Evolutionary conservation across 2,797 vertebrate genomes (phyloP).

Genomic region (Adelosebastes latens): DNA sequence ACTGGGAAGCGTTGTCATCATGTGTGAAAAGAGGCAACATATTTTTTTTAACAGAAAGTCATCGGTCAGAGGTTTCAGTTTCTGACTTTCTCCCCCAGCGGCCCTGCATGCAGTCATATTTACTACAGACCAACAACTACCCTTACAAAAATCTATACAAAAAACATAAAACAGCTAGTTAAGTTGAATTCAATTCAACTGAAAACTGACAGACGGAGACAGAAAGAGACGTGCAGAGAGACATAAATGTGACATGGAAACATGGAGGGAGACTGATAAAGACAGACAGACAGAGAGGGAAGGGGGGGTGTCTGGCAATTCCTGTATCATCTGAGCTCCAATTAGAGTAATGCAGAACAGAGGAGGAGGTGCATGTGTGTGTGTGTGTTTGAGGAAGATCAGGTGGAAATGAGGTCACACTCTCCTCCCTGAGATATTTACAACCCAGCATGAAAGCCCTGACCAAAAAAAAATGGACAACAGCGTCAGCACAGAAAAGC

Average conservation of each 20-base stretch:
- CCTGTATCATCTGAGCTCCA: constrained; percentile 51
- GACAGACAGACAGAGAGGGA: constrained; percentile 21
- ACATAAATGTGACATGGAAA: constrained; percentile 38
- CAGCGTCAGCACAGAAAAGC: constrained; percentile 24
- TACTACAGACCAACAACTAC: neutral
- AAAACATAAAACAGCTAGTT: constrained; percentile 8
- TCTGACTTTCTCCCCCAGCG: neutral
- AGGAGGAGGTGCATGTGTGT: constrained; percentile 18
- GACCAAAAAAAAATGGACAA: constrained; percentile 48
- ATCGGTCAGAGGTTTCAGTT: neutral
- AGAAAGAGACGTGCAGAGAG: constrained; percentile 2
- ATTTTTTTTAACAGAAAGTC: neutral
- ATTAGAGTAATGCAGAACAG: constrained; percentile 70
- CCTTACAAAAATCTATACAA: neutral
- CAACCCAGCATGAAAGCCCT: constrained; percentile 52
- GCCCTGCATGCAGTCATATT: neutral
- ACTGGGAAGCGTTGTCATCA: neutral
- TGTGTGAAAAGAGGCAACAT: neutral
- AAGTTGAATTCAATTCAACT: constrained; percentile 3
- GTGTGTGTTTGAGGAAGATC: constrained; percentile 34
- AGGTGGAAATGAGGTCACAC: constrained; percentile 73
- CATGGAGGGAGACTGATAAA: constrained; percentile 6
- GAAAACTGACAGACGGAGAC: constrained; percentile 13
- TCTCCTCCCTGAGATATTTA: constrained; percentile 73
- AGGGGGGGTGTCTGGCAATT: constrained; percentile 29